phyloP scores from a whole-genome alignment of 2,888 invertebrate genomes.

The Papilio demoleus region DNA sequence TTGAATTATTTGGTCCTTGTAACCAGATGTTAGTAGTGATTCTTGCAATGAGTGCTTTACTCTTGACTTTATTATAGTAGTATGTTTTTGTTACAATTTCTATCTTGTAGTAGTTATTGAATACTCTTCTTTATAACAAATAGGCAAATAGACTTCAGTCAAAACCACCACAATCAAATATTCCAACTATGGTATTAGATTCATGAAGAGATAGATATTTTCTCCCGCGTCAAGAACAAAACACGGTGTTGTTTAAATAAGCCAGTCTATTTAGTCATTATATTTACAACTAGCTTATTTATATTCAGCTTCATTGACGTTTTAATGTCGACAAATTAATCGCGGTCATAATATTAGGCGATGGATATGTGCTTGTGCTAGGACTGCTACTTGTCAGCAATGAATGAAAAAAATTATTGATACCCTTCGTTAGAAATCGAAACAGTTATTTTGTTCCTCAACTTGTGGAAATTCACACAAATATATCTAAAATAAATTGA shows the following conservation, averaged over 20 bases:
- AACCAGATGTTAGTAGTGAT: slow-evolving; percentile 43
- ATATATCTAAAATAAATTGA: background rate
- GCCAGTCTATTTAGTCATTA: background rate
- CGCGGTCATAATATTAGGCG: slow-evolving; percentile 40
- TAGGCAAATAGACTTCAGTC: too few species aligned
- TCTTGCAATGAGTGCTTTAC: background rate
- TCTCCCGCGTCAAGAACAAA: background rate
- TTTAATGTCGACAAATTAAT: slow-evolving; percentile 53
- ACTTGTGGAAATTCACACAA: slow-evolving; percentile 15
- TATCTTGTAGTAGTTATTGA: background rate
- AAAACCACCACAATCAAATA: too few species aligned
- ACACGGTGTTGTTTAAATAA: background rate
- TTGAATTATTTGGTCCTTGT: slow-evolving; percentile 50
- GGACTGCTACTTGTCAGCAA: slow-evolving; percentile 49
- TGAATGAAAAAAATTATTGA: slow-evolving; percentile 23
- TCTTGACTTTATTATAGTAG: background rate
- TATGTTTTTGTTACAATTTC: background rate
- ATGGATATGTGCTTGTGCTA: slow-evolving; percentile 47
- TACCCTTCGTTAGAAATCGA: slow-evolving; percentile 43
- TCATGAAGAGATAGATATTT: background rate
- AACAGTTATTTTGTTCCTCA: slow-evolving; percentile 39
- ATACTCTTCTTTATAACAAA: too few species aligned
- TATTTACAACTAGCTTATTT: slow-evolving; percentile 31
- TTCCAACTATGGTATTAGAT: background rate
- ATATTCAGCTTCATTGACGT: slow-evolving; percentile 45